A percentile compares a stretch with the other conserved stretches of the same genome.
phyloP scores from a whole-genome alignment of 1,140 invertebrate genomes.

The Telenomus remus region DNA sequence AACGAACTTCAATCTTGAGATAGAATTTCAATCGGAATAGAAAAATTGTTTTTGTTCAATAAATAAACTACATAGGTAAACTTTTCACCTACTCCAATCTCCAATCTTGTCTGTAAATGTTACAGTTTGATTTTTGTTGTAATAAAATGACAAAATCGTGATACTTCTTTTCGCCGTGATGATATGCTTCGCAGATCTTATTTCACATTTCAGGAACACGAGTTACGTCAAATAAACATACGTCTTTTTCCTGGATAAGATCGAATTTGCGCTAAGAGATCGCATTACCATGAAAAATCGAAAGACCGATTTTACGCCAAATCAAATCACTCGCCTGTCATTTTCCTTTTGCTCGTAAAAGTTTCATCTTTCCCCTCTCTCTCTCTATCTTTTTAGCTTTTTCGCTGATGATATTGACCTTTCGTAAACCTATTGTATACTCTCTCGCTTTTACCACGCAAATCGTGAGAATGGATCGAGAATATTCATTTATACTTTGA shows the following conservation, averaged over 20 bases:
- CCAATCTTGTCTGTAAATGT: too few relatives aligned
- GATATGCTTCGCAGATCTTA: not conserved
- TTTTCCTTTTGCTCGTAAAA: slow-evolving; percentile 49
- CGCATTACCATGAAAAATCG: slow-evolving; percentile 51
- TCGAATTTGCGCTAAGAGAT: slow-evolving; percentile 45
- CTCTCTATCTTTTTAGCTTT: slow-evolving; percentile 7
- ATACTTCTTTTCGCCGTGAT: not conserved
- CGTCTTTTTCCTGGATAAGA: slow-evolving; percentile 22
- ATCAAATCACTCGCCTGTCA: slow-evolving; percentile 47
- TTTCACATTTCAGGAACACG: slow-evolving; percentile 31
- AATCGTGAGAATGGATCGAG: slow-evolving; percentile 15
- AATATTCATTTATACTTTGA: slow-evolving; percentile 21
- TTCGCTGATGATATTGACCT: slow-evolving; percentile 32
- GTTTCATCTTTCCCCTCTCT: slow-evolving; percentile 22
- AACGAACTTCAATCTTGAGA: too few relatives aligned
- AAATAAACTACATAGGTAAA: too few relatives aligned
- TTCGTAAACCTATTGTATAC: slow-evolving; percentile 31
- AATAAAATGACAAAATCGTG: too few relatives aligned
- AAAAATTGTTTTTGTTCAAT: too few relatives aligned
- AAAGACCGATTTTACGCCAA: slow-evolving; percentile 51
- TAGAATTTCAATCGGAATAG: too few relatives aligned
- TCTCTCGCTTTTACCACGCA: slow-evolving; percentile 36
- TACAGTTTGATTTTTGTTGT: too few relatives aligned
- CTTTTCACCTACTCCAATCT: too few relatives aligned
- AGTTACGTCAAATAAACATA: slow-evolving; percentile 38